phyloP scores from a whole-genome alignment of 2,113 vertebrate genomes.

The Ochotona princeps region DNA sequence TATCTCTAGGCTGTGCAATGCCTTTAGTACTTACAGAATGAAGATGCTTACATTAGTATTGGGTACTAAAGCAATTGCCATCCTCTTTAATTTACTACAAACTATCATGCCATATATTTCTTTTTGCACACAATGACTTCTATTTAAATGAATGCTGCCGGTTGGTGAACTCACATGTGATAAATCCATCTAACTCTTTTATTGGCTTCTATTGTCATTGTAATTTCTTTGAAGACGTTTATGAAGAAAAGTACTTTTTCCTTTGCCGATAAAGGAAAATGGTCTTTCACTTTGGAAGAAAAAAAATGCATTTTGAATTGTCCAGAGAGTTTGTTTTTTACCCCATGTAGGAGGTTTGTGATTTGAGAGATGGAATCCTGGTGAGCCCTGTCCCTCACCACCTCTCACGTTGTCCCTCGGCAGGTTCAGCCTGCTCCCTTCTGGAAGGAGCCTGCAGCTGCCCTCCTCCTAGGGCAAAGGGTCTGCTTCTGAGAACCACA shows the following conservation, averaged over 20 bases:
- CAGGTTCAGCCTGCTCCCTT: not conserved
- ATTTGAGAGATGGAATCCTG: not conserved
- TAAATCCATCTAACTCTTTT: slow-evolving; percentile 2
- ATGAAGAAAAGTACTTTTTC: not conserved
- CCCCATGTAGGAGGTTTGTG: not conserved
- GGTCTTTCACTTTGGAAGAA: slow-evolving; percentile 44
- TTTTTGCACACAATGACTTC: slow-evolving; percentile 53
- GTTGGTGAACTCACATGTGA: slow-evolving; percentile 15
- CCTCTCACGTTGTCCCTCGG: not conserved
- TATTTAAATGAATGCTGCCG: slow-evolving; percentile 1
- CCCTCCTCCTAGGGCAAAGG: not conserved
- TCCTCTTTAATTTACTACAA: not conserved
- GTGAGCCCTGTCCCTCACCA: not conserved
- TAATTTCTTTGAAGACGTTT: not conserved
- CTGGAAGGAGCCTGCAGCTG: not conserved
- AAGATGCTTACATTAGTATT: not conserved
- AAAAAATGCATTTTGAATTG: slow-evolving; percentile 35
- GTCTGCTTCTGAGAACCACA: slow-evolving; percentile 8
- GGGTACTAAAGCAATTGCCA: not conserved
- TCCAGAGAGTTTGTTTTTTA: no score
- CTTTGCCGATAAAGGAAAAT: slow-evolving; percentile 5
- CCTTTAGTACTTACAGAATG: slow-evolving; percentile 11
- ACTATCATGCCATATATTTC: slow-evolving; percentile 23
- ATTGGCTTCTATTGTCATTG: not conserved
- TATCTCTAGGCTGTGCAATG: slow-evolving; percentile 6